These are phyloP conservation scores for Zaprionus lineosus DNA, from an alignment of 2,888 invertebrate species.

Conservation along the genomic window DNA sequence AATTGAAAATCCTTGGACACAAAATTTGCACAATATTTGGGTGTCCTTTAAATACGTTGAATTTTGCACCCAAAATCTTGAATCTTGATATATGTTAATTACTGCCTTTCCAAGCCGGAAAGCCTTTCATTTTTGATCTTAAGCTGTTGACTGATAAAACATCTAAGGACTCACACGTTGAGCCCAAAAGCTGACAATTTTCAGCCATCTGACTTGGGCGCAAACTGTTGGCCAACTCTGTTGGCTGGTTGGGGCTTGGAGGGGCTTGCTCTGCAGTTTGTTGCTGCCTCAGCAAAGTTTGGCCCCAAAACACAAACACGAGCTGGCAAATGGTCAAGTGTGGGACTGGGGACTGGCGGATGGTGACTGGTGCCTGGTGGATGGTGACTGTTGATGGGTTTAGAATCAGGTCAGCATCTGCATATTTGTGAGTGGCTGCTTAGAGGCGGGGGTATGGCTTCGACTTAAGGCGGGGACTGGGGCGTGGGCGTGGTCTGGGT, in stretches of 20 bases:
- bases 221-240: slow-evolving; percentile 25
- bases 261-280: slow-evolving; percentile 22
- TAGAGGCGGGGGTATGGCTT: no score
- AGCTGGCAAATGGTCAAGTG: slow-evolving; percentile 22
- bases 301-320: slow-evolving; percentile 7
- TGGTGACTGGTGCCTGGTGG: slow-evolving; percentile 18
- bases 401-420: slow-evolving; percentile 58
- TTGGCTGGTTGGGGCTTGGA: slow-evolving; percentile 22
- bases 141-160: no score
- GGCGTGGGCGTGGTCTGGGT: no score
- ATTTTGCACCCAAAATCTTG: no score
- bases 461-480: neutral
- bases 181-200: no score
- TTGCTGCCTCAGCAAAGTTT: slow-evolving; percentile 60
- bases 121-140: no score
- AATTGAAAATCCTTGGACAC: neutral
- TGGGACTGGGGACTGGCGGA: neutral
- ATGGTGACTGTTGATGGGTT: slow-evolving; percentile 30
- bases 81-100: no score
- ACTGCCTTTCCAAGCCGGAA: no score
- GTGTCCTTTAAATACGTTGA: no score
- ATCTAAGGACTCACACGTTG: no score
- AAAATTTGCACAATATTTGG: no score
- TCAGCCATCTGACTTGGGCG: neutral
- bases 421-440: no score